Percentiles rank a stretch among this genome's conserved stretches.
Conservation (phyloP, 2,797 vertebrate genomes). For the Mallotus villosus region DNA sequence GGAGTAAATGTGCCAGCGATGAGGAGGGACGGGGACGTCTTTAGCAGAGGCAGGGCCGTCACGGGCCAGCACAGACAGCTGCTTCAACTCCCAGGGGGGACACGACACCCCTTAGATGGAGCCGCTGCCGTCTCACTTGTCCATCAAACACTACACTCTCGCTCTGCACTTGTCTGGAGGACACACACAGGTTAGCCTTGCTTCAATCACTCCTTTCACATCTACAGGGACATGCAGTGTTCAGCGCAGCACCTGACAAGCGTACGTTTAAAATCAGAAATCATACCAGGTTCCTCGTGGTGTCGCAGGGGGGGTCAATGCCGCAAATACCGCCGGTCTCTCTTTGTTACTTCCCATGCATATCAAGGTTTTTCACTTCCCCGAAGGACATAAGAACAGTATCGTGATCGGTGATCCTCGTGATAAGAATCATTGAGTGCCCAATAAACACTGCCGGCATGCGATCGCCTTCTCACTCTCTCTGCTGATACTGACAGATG, state of each 20-base stretch:
- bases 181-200: not conserved
- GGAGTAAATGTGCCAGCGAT: conserved; percentile 18
- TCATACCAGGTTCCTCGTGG: not conserved
- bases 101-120: not conserved
- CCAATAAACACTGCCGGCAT: not conserved
- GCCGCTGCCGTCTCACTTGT: conserved; percentile 25
- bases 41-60: conserved; percentile 17
- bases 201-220: too few species aligned
- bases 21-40: conserved; percentile 13
- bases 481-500: not conserved
- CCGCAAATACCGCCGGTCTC: not conserved
- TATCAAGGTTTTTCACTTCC: not conserved
- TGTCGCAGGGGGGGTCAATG: not conserved
- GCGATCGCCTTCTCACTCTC: not conserved
- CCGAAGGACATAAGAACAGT: not conserved
- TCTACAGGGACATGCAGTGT: too few species aligned
- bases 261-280: not conserved
- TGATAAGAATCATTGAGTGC: not conserved
- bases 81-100: not conserved
- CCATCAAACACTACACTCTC: not conserved
- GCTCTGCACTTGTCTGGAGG: not conserved
- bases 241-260: too few species aligned
- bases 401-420: not conserved
- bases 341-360: not conserved
- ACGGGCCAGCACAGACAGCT: conserved; percentile 16